These are phyloP conservation scores for Aurelia sp. DNA, from an alignment of 30 jellyfish, hydroid and myxozoan species.

Conservation along the genomic window DNA sequence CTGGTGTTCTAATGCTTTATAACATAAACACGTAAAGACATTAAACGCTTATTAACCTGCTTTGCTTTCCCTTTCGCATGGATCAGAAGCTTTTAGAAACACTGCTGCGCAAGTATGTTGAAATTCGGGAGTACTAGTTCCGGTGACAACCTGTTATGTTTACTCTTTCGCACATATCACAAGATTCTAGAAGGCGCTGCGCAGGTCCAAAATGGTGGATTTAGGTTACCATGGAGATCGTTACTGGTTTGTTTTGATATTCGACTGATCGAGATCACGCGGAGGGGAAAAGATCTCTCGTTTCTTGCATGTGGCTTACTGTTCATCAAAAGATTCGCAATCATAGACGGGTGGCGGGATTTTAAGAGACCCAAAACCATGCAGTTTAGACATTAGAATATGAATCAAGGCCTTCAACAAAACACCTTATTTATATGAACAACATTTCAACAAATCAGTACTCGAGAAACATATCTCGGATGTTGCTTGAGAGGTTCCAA, in stretches of 20 bases:
- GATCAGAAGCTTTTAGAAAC: not conserved
- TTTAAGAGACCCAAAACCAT: slow-evolving; percentile 27
- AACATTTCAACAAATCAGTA: not conserved
- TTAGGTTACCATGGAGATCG: slow-evolving; percentile 28
- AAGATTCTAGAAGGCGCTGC: not conserved
- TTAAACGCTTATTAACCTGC: no score
- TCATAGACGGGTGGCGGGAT: slow-evolving; percentile 77
- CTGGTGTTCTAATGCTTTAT: no score
- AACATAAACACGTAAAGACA: no score
- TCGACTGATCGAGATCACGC: slow-evolving; percentile 71
- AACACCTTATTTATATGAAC: not conserved
- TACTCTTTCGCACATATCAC: no score
- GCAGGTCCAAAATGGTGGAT: slow-evolving; percentile 12
- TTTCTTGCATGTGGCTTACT: slow-evolving; percentile 73
- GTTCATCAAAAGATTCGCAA: slow-evolving; percentile 35
- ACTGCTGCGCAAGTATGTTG: slow-evolving; percentile 4
- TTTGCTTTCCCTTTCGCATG: no score
- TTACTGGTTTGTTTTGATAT: slow-evolving; percentile 56
- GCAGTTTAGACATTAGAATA: slow-evolving; percentile 11
- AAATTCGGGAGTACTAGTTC: no score
- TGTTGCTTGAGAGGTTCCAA: not conserved
- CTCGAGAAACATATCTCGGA: not conserved
- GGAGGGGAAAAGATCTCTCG: slow-evolving; percentile 72
- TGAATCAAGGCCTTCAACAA: slow-evolving; percentile 33
- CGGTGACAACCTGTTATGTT: no score